Conservation (phyloP, 1,140 invertebrate genomes). For the Aporrectodea caliginosa region DNA sequence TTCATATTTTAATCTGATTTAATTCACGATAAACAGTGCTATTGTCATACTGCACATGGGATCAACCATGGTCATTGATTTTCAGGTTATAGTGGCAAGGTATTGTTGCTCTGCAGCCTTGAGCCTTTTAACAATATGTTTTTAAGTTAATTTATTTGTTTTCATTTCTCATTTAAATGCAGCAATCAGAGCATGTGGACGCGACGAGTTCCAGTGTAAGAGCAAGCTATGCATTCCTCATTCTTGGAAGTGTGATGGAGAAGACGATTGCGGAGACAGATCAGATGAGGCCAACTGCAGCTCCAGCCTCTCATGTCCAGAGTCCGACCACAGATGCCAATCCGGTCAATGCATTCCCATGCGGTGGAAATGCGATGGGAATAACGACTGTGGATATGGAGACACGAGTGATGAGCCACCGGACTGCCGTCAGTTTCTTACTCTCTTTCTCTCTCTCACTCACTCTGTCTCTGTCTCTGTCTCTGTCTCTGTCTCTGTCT, state of each 20-base stretch:
- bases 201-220: constrained; percentile 86
- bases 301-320: constrained; percentile 59
- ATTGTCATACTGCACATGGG: no score
- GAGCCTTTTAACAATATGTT: no score
- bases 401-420: constrained; percentile 38
- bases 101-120: no score
- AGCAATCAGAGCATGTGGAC: constrained; percentile 67
- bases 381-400: constrained; percentile 40
- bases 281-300: constrained; percentile 67
- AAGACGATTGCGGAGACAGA: constrained; percentile 80
- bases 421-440: constrained; percentile 20
- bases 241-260: constrained; percentile 86
- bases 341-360: constrained; percentile 42
- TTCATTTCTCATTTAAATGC: no score
- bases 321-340: constrained; percentile 84
- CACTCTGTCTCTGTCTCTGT: no score
- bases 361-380: constrained; percentile 49
- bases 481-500: no score
- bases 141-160: no score
- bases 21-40: no score
- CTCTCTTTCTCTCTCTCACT: no score
- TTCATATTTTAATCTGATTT: no score
- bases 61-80: no score
- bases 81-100: no score
- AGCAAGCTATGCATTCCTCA: constrained; percentile 86